Conservation (phyloP, 2,888 invertebrate species). For the Abrostola triplasia region DNA sequence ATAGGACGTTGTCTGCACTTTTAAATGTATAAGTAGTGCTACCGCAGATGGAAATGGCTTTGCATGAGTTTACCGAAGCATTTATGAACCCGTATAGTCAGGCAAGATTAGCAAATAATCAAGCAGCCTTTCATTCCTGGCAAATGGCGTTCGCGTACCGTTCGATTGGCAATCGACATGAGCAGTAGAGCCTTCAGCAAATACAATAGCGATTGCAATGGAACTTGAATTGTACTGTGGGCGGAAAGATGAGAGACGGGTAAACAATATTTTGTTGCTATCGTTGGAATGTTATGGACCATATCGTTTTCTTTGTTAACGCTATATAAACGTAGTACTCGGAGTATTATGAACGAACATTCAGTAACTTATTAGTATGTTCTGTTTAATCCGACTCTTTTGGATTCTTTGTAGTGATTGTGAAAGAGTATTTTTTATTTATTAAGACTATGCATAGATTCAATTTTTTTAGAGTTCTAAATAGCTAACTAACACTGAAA, state of each 20-base stretch:
- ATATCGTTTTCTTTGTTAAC: slow-evolving; percentile 42
- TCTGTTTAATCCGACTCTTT: too few species aligned
- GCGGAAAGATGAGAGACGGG: slow-evolving; percentile 74
- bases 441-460: neutral
- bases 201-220: slow-evolving; percentile 82
- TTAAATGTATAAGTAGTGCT: slow-evolving; percentile 57
- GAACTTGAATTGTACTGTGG: slow-evolving; percentile 73
- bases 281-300: slow-evolving; percentile 54
- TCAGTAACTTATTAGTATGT: neutral
- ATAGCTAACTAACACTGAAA: too few species aligned
- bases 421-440: too few species aligned
- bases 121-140: slow-evolving; percentile 72
- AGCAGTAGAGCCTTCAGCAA: slow-evolving; percentile 82
- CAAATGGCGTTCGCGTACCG: slow-evolving; percentile 73
- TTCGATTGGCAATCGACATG: slow-evolving; percentile 83
- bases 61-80: slow-evolving; percentile 46
- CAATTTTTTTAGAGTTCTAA: too few species aligned
- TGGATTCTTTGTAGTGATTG: too few species aligned
- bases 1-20: slow-evolving; percentile 64
- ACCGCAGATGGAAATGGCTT: slow-evolving; percentile 43
- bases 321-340: neutral
- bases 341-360: neutral
- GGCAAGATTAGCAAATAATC: slow-evolving; percentile 76
- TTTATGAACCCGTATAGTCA: slow-evolving; percentile 56
- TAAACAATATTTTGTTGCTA: slow-evolving; percentile 77